Evolutionary conservation across 2,888 invertebrate genomes (phyloP), one percentile per base, ranked within the genome.

Genomic region (Gastrophysa polygoni): DNA sequence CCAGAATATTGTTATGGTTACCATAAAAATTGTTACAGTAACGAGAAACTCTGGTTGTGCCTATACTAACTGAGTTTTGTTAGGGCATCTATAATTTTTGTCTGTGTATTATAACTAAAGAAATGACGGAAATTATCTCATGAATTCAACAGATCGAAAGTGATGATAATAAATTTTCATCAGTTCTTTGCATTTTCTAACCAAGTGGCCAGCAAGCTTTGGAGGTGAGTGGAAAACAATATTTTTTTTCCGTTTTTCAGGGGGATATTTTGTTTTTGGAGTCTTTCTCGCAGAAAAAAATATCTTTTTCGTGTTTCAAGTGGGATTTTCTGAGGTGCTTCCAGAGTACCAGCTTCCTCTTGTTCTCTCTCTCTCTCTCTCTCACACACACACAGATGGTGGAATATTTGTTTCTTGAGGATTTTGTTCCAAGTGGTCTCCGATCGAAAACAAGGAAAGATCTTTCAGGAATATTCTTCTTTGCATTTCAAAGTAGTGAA

Each of bases 181-280:
- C n/a, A n/a, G n/a, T n/a, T n/a, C n/a, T n/a, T n/a, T n/a, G n/a
- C n/a, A n/a, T n/a, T n/a, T n/a, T n/a, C n/a, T n/a, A n/a, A n/a
- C n/a, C n/a, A n/a, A n/a, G n/a, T n/a, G 44, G 29, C 43, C 55
- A 55, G 44, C 55, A 55, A 55, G 55, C 55, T n/a, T 7, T 55
- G 14, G 24, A 44, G 14, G 16, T 55, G 44, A 43, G 18, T 43
- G n/a, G 28, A 14, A 43, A 24, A 55, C 21, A 44, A 10, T 44
- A 44, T 44, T 55, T 55, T 55, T 28, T 43, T 21, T 14, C 46
- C 43, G 14, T 55, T 55, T 55, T 44, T n/a, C 16, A 21, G 44
- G n/a, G 28, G n/a, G 24, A 55, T 11, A 38, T 44, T 24, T 21
- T 55, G 2, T 44, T 55, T 55, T 55, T 44, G 21, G 11, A 55